These are phyloP conservation scores for Rosalia funebris DNA, from an alignment of 2,888 invertebrate genomes.

Conservation along the genomic window DNA sequence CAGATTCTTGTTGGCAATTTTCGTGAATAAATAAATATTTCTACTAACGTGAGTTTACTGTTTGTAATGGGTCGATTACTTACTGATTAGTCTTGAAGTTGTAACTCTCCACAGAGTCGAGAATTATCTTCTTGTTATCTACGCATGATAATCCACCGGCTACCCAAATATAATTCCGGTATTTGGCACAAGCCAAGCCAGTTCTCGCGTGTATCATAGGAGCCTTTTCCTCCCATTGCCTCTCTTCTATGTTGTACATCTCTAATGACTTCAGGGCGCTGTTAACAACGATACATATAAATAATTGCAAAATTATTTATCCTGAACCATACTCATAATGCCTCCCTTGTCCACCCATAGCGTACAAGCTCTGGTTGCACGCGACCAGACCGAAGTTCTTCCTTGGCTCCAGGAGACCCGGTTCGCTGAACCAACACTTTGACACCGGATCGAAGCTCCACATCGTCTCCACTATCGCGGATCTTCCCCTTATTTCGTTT, in stretches of 20 bases:
- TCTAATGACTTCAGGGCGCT: slow-evolving; percentile 65
- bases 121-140: slow-evolving; percentile 67
- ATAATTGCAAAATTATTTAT: too few relatives aligned
- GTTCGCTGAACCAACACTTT: slow-evolving; percentile 73
- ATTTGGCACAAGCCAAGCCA: slow-evolving; percentile 72
- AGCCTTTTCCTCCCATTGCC: slow-evolving; percentile 70
- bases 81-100: slow-evolving; percentile 72
- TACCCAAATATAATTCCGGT: slow-evolving; percentile 75
- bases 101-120: slow-evolving; percentile 73
- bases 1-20: too few relatives aligned
- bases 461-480: slow-evolving; percentile 70
- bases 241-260: slow-evolving; percentile 68
- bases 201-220: slow-evolving; percentile 70
- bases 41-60: too few relatives aligned
- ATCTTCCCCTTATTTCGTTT: slow-evolving; percentile 68
- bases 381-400: slow-evolving; percentile 78
- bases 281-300: slow-evolving; percentile 12
- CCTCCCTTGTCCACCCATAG: slow-evolving; percentile 75
- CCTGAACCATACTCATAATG: slow-evolving; percentile 40
- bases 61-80: too few relatives aligned
- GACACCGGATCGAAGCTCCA: slow-evolving; percentile 77
- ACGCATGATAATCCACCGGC: slow-evolving; percentile 75
- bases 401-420: slow-evolving; percentile 69
- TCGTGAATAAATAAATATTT: too few relatives aligned
- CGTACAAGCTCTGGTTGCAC: slow-evolving; percentile 73